Conservation (phyloP, 2,797 vertebrate species). For the Tinamus major region DNA sequence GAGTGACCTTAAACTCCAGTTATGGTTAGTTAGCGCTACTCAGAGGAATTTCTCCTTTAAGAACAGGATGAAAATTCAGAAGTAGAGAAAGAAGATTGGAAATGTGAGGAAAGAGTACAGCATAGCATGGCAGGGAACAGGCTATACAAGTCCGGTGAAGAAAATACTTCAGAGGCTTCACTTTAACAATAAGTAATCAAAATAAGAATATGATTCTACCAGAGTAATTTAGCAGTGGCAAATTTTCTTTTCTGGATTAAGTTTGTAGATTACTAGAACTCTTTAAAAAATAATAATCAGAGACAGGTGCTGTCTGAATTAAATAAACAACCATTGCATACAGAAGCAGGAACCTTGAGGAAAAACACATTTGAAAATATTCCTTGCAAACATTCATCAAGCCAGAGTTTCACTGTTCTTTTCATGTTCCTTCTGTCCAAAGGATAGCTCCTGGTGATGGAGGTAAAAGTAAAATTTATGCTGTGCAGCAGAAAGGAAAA, state of each 20-base stretch:
- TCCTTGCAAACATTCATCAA: conserved; percentile 38
- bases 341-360: conserved; percentile 57
- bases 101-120: background rate
- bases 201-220: background rate
- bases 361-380: conserved; percentile 56
- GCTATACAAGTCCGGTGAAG: background rate
- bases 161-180: background rate
- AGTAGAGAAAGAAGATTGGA: background rate
- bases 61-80: background rate
- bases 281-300: conserved; percentile 46
- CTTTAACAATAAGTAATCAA: background rate
- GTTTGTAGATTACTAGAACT: conserved; percentile 35
- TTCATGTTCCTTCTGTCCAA: conserved; percentile 62
- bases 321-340: conserved; percentile 28
- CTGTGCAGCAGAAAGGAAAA: conserved; percentile 30
- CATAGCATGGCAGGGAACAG: background rate
- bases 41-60: background rate
- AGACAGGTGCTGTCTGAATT: conserved; percentile 43
- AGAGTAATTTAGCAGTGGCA: background rate
- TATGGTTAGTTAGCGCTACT: background rate
- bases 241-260: background rate
- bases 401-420: conserved; percentile 39
- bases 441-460: conserved; percentile 57
- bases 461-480: conserved; percentile 54
- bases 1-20: background rate